Conservation (phyloP, 2,797 vertebrate genomes). For the Anguilla marmorata region DNA sequence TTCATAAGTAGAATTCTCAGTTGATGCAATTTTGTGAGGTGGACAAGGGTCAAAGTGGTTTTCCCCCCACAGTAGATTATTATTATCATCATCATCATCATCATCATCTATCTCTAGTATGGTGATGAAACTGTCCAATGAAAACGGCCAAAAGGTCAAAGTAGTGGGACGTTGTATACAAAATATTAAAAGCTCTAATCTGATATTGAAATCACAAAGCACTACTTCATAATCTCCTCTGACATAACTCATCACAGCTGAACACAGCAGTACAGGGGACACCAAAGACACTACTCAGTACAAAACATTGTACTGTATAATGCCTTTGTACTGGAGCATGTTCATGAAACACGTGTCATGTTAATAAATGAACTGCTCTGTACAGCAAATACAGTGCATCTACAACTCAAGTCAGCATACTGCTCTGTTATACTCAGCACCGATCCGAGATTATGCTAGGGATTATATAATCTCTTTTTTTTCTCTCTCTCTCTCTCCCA, state of each 20-base stretch:
- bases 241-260: not conserved
- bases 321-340: not conserved
- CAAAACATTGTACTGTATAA: not conserved
- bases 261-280: not conserved
- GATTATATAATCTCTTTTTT: no score
- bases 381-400: not conserved
- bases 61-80: not conserved
- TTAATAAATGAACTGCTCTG: not conserved
- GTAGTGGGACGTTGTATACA: slow-evolving; percentile 61
- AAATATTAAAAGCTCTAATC: slow-evolving; percentile 71
- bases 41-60: not conserved
- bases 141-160: slow-evolving; percentile 66
- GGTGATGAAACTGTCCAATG: slow-evolving; percentile 54
- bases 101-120: slow-evolving; percentile 32
- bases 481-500: no score
- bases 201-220: slow-evolving; percentile 62
- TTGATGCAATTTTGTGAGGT: not conserved
- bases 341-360: not conserved
- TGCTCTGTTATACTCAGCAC: no score
- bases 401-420: not conserved
- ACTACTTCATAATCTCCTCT: slow-evolving; percentile 44
- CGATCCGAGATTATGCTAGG: no score
- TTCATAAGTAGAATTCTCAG: not conserved
- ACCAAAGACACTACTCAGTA: not conserved
- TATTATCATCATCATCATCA: slow-evolving; percentile 12